Percentiles rank a stretch among this genome's conserved stretches.
These are phyloP conservation scores for Elmis aenea DNA, from an alignment of 2,888 invertebrate genomes.

Conservation along the genomic window DNA sequence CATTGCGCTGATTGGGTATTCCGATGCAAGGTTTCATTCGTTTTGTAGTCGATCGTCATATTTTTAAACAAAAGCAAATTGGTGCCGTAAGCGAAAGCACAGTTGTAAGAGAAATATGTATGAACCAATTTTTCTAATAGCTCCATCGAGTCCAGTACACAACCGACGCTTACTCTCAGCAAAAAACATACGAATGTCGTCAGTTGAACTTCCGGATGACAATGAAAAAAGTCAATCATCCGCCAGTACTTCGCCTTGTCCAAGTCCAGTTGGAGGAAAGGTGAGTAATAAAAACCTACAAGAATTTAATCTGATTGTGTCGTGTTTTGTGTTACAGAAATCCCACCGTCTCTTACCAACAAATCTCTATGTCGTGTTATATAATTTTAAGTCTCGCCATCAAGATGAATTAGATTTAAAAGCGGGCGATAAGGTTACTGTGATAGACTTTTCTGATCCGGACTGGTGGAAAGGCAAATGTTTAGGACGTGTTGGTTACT, in stretches of 20 bases:
- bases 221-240: constrained; percentile 88
- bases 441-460: constrained; percentile 89
- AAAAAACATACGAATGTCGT: constrained; percentile 83
- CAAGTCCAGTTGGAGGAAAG: constrained; percentile 64
- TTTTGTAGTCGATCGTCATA: too few relatives aligned
- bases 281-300: constrained; percentile 23
- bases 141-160: constrained; percentile 89
- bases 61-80: too few relatives aligned
- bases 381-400: constrained; percentile 92
- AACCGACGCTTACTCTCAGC: constrained; percentile 76
- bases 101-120: too few relatives aligned
- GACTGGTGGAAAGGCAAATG: constrained; percentile 99
- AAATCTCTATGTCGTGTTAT: constrained; percentile 89
- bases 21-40: too few relatives aligned
- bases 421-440: constrained; percentile 86
- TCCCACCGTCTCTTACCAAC: constrained; percentile 81
- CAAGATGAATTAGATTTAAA: constrained; percentile 91
- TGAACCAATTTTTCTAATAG: constrained; percentile 52
- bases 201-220: constrained; percentile 88
- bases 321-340: constrained; percentile 59
- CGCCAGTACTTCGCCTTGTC: constrained; percentile 90
- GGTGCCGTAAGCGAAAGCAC: too few relatives aligned
- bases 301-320: not conserved
- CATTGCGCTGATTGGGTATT: too few relatives aligned
- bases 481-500: constrained; percentile 84